Evolutionary conservation across 2,797 vertebrate genomes (phyloP).

Genomic region (Sparus aurata): DNA sequence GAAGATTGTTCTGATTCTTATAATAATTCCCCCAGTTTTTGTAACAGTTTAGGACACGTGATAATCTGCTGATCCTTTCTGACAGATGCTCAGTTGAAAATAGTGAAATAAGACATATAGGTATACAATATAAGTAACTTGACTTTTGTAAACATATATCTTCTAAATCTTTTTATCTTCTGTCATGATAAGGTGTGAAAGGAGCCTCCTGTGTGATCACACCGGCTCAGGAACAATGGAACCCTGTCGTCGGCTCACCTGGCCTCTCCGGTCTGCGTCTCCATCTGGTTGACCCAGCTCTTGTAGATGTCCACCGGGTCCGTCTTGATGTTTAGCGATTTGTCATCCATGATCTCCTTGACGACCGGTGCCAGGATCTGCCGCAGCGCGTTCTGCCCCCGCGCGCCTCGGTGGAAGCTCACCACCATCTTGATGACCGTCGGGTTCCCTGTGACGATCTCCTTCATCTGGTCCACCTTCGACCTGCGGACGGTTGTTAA

Average conservation of each 20-base stretch:
- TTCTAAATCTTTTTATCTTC: no score
- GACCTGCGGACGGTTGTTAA: slow-evolving; percentile 83
- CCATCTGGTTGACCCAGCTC: slow-evolving; percentile 99
- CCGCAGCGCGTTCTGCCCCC: slow-evolving; percentile 95
- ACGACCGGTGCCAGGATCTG: slow-evolving; percentile 96
- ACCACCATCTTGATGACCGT: slow-evolving; percentile 99
- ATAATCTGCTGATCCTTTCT: no score
- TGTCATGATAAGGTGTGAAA: no score
- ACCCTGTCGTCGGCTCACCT: slow-evolving; percentile 86
- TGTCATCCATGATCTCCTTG: slow-evolving; percentile 99
- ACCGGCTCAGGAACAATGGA: slow-evolving; percentile 65
- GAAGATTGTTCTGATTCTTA: no score
- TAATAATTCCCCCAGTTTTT: no score
- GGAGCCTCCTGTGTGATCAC: no score
- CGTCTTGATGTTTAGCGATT: slow-evolving; percentile 96
- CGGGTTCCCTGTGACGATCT: slow-evolving; percentile 97
- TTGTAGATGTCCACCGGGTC: slow-evolving; percentile 99
- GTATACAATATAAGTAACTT: no score
- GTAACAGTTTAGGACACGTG: no score
- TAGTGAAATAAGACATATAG: no score
- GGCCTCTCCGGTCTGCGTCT: slow-evolving; percentile 97
- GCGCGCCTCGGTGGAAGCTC: slow-evolving; percentile 95
- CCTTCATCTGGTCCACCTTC: slow-evolving; percentile 98
- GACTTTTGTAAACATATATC: no score
- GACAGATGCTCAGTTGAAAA: no score